phyloP scores from a whole-genome alignment of 1,140 invertebrate genomes.

The Drosophila pruinosa region DNA sequence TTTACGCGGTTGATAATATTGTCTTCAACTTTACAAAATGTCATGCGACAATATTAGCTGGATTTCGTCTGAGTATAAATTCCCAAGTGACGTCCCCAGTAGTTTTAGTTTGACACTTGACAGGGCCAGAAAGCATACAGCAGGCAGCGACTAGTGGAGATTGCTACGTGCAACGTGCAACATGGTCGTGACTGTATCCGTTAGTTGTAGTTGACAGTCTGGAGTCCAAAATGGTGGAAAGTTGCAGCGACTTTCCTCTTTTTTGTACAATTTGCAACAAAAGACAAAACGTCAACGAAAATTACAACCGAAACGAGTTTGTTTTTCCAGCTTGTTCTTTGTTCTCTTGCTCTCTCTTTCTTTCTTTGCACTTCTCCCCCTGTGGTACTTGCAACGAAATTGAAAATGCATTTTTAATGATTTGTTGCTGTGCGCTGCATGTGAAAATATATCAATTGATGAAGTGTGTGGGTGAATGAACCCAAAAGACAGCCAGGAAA shows the following conservation, averaged over 20 bases:
- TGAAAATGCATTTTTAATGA: constrained; percentile 75
- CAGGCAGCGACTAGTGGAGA: neutral
- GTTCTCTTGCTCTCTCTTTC: constrained; percentile 7
- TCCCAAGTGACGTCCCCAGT: neutral
- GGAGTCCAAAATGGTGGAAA: constrained; percentile 26
- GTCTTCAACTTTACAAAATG: neutral
- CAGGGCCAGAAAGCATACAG: neutral
- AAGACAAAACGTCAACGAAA: constrained; percentile 53
- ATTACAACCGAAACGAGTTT: constrained; percentile 43
- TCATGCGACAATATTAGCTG: neutral
- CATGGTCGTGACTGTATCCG: constrained; percentile 7
- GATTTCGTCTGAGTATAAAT: neutral
- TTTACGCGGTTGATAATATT: neutral
- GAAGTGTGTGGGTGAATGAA: constrained; percentile 32
- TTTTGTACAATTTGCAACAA: constrained; percentile 47
- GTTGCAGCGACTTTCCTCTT: constrained; percentile 34
- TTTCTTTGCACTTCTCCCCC: constrained; percentile 4
- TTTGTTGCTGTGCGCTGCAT: constrained; percentile 59
- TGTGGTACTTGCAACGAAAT: constrained; percentile 56
- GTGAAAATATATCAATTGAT: constrained; percentile 49
- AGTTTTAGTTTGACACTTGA: constrained; percentile 27
- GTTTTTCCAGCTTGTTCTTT: constrained; percentile 24
- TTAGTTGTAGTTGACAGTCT: constrained; percentile 28
- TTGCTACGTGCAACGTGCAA: constrained; percentile 1
- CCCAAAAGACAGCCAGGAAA: neutral